Evolutionary conservation across 2,888 invertebrate genomes (phyloP), one percentile per base, ranked within the genome.

Genomic region (Amiota mariae): DNA sequence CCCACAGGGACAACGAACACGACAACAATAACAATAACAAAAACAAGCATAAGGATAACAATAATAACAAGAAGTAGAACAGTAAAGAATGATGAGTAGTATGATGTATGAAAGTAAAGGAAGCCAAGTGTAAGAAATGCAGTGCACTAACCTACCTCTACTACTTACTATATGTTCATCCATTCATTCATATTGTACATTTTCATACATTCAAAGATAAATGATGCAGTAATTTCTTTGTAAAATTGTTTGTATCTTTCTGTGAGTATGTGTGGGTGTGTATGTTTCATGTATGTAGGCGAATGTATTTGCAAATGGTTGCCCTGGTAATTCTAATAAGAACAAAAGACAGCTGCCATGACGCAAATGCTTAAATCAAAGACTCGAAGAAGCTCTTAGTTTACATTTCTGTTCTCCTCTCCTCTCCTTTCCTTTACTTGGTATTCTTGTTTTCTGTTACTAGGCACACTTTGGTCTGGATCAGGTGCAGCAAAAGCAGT

Each of bases 41-140:
- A n/a, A 36, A 20, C 74, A 49, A 13, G 49, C 51, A 61, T 57
- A 72, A 64, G 20, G 70, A 76, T 75, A 72, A 75, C 73, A 76
- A 73, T 56, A 18, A 18, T 56, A n/a, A 18, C 15, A 18, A 15
- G 56, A 6, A 10, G 18, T 56, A n/a, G n/a, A 15, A 8, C 15
- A 56, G n/a, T 56, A 56, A 56, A 2, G 8, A 8, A 56, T 15
- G 3, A 13, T 1, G n/a, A 15, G 15, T 8, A 13, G 56, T 24
- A 61, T n/a, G 61, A 18, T n/a, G 24, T 9, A 61, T 61, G 20
- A 36, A 36, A 59, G 18, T 20, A 59, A 20, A 59, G 6, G 15
- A 59, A 59, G 59, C 59, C 15, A 12, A 15, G 59, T 8, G n/a
- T 54, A 59, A 59, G 59, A 15, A 20, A 67, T 9, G 18, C 8